Base-by-base conservation (phyloP, 2,797 vertebrate genomes). In the Tapera naevia region DNA sequence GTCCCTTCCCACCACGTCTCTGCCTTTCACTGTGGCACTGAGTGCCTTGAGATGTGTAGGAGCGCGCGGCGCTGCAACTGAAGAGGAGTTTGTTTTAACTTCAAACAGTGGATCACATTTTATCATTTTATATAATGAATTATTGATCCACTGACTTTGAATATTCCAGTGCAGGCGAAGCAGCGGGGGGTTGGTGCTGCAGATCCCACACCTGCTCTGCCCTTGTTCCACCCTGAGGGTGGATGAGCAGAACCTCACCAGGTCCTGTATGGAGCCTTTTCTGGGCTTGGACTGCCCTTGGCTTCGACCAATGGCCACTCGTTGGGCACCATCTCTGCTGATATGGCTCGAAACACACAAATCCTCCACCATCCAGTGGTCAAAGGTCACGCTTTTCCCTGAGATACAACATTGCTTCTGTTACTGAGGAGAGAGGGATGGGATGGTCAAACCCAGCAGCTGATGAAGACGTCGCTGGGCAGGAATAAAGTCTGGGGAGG, bases 91-190 rank as follows among this genome's bases (percentile, higher is more conserved):
- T 91, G 93, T 72, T 90, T 70, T 27, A 86, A 33, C 86, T 87
- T 64, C 70, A 57, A 80, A 57, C 80, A 91, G 80, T 70, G 91
- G 73, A 61, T 91, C 93, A 60, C 71, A 53, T 86, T 94, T 78
- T 89, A 66, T 90, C 73, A 6, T 51, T 51, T 86, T 81, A 81
- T 54, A 30, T 43, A 50, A 79, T 93, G 83, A 84, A 88, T 90
- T 84, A 88, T 86, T 69, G 93, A 92, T 91, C 83, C 0, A 0
- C 54, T 37, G 57, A 33, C 71, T 76, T 50, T 89, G 82, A 89
- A 74, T 95, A 67, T 80, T 93, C 64, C 1, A 3, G 74, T 12
- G 8, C 13, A 80, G 90, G 46, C 1, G 1, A 0, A 0, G 16
- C 0, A 3, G 7, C n/a, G 5, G 9, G 35, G 48, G 65, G 48